Conservation (phyloP, 2,888 invertebrate genomes). For the Eugnorisma glareosa region DNA sequence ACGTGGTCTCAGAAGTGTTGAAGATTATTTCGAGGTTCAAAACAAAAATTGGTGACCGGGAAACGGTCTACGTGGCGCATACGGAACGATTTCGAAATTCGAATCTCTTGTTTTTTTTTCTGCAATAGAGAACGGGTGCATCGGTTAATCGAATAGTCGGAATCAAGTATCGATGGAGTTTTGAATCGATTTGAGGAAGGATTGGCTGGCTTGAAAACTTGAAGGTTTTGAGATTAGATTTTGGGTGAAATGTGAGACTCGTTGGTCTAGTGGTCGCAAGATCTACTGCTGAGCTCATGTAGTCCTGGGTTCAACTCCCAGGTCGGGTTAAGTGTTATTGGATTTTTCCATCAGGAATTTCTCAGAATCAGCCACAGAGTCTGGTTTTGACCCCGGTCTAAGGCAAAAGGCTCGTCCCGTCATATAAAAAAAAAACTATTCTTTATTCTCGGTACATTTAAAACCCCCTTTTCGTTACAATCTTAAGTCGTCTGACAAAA, state of each 20-base stretch:
- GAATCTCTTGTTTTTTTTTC: slow-evolving; percentile 54
- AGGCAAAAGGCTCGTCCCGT: background rate
- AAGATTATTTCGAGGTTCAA: background rate
- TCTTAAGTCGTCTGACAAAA: slow-evolving; percentile 31
- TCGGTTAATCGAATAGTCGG: slow-evolving; percentile 67
- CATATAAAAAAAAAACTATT: background rate
- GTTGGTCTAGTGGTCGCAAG: background rate
- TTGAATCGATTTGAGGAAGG: slow-evolving; percentile 56
- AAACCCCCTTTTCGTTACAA: slow-evolving; percentile 3
- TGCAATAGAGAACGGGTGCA: slow-evolving; percentile 62
- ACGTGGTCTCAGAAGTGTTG: fast-evolving
- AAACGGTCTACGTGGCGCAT: slow-evolving; percentile 61
- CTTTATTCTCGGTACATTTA: background rate
- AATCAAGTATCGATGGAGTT: slow-evolving; percentile 64
- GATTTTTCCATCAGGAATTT: background rate
- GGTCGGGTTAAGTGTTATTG: background rate
- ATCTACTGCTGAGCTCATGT: background rate
- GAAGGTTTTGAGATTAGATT: slow-evolving; percentile 6
- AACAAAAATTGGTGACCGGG: background rate
- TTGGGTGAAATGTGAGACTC: background rate
- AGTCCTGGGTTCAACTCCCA: background rate
- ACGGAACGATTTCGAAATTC: slow-evolving; percentile 58
- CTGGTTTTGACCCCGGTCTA: background rate
- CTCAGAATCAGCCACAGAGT: background rate
- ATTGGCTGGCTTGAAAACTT: slow-evolving; percentile 43